Percentiles rank a stretch among this genome's conserved stretches.
Conservation (phyloP, 1,140 invertebrate genomes). For the Drosophila saltans region DNA sequence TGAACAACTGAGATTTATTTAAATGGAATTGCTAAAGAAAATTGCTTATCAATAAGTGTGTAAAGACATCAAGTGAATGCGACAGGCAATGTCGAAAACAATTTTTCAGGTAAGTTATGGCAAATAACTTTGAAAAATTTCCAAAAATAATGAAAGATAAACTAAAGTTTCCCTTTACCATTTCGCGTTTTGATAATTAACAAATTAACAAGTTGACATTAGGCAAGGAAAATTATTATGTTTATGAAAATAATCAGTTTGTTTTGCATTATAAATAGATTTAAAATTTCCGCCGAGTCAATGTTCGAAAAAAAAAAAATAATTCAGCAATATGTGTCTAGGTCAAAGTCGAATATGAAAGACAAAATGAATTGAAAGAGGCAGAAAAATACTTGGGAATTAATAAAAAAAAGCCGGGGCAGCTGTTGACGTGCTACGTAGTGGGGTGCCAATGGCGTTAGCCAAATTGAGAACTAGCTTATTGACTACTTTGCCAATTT, state of each 20-base stretch:
- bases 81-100: neutral
- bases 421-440: neutral
- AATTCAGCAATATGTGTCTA: neutral
- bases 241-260: neutral
- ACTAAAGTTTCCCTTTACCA: neutral
- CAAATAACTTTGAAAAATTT: neutral
- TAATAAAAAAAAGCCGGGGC: neutral
- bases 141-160: neutral
- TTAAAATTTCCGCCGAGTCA: neutral
- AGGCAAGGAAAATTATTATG: neutral
- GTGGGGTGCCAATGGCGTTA: neutral
- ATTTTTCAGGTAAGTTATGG: neutral
- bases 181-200: neutral
- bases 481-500: neutral
- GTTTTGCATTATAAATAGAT: neutral
- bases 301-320: neutral
- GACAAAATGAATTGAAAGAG: neutral
- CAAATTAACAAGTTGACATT: neutral
- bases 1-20: constrained; percentile 29
- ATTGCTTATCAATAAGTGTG: constrained; percentile 7
- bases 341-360: neutral
- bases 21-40: constrained; percentile 17
- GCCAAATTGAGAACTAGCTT: neutral
- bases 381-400: neutral
- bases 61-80: neutral